A percentile compares a stretch with the other conserved stretches of the same genome.
phyloP scores from a whole-genome alignment of 2,888 invertebrate species.

The Lasioglossum leucozonium region DNA sequence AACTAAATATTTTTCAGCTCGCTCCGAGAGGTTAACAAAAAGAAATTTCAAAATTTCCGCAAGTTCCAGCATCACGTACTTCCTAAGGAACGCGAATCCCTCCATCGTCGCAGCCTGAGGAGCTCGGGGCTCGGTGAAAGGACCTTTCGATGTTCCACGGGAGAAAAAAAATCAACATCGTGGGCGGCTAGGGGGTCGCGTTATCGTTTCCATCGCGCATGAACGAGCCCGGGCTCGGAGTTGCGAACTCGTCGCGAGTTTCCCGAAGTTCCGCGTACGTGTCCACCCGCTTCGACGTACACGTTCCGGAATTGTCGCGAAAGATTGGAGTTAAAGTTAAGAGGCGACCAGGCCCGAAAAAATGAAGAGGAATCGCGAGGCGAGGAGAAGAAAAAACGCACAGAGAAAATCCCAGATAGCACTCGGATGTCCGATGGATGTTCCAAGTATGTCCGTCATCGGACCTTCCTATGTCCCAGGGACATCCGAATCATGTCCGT shows the following conservation, averaged over 20 bases:
- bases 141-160: background rate
- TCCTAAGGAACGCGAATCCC: background rate
- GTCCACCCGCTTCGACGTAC: constrained; percentile 14
- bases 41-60: background rate
- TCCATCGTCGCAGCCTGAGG: background rate
- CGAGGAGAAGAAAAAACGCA: background rate
- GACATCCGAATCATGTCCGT: too few species aligned
- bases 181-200: background rate
- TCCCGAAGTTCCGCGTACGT: constrained; percentile 24
- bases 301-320: constrained; percentile 34
- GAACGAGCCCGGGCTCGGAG: constrained; percentile 17
- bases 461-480: too few species aligned
- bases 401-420: too few species aligned
- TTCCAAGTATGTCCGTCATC: too few species aligned
- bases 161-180: constrained; percentile 20
- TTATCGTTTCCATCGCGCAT: constrained; percentile 30
- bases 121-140: background rate
- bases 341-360: background rate
- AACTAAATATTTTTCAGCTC: background rate
- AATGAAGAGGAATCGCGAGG: background rate
- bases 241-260: constrained; percentile 32
- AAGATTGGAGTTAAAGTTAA: constrained; percentile 31
- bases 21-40: background rate
- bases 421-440: too few species aligned
- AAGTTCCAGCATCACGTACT: background rate